Percentiles rank a stretch among this genome's conserved stretches.
Evolutionary conservation across 2,797 vertebrate species (phyloP).

Genomic region (Syndactyla subalaris): DNA sequence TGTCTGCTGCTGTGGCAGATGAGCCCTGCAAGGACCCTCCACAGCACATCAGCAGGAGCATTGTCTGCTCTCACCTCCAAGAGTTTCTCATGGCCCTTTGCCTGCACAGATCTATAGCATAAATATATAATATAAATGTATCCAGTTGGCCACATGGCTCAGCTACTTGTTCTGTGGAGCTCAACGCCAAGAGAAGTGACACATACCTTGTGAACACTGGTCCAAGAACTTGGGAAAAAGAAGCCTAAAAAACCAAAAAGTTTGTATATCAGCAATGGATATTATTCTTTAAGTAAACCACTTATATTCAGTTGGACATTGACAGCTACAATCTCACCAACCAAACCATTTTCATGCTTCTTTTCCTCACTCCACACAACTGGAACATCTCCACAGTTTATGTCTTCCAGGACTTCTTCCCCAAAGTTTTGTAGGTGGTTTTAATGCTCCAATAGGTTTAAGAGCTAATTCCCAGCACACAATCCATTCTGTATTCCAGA

Average conservation of each 20-base stretch:
- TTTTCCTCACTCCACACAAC: neutral
- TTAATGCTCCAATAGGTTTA: neutral
- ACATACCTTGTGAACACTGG: constrained; percentile 93
- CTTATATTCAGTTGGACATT: neutral
- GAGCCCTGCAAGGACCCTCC: neutral
- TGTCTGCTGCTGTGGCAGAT: neutral
- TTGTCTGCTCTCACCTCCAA: neutral
- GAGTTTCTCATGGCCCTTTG: neutral
- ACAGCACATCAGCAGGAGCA: neutral
- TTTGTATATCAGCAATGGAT: neutral
- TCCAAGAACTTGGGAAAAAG: constrained; percentile 95
- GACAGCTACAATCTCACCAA: neutral
- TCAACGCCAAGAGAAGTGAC: neutral
- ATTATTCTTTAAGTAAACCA: neutral
- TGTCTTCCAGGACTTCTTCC: neutral
- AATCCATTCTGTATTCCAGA: neutral
- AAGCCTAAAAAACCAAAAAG: constrained; percentile 77
- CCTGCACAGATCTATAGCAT: fast-evolving
- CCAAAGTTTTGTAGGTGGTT: neutral
- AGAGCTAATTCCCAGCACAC: neutral
- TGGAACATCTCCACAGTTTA: neutral
- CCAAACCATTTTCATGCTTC: neutral
- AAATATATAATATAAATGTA: neutral
- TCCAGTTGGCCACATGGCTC: neutral
- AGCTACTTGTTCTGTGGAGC: neutral